Evolutionary conservation across 1,140 invertebrate genomes (phyloP), one percentile per base, ranked within the genome.

Genomic region (Dreissena polymorpha): DNA sequence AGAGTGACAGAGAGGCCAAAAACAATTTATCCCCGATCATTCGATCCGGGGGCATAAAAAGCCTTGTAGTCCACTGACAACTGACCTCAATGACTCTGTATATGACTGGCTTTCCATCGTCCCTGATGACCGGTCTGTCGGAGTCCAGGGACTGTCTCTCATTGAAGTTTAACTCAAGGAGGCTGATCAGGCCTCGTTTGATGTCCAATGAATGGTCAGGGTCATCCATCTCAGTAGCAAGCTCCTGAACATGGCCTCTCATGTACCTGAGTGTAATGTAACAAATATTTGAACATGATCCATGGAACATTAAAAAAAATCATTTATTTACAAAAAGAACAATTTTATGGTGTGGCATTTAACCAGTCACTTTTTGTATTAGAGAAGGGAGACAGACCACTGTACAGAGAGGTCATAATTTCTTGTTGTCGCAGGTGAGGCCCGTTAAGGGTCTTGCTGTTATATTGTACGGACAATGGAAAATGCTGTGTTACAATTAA

Each of bases 151-250:
- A 55, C 16, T 84, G 73, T 29, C 70, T 70, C 29, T 83, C 63
- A 25, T 89, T 64, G n/a, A 92, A 79, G 85, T 92, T 90, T 16
- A 93, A 73, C 75, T 93, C 91, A 12, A 93, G 78, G 55, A 93
- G 70, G 74, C 83, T 84, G 21, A 93, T 76, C 65, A 92, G 68
- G 75, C 86, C 89, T 79, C 87, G 86, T 85, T 93, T 93, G 73
- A 93, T 86, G 86, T 93, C 91, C 29, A 92, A 80, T 12, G 92
- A 92, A 91, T 91, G 93, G n/a, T 86, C 64, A n/a, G 91, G 88
- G 50, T 93, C 92, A 27, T 84, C 75, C 13, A 71, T 57, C 10
- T 73, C 80, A 65, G 87, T 88, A 10, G 81, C 77, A 27, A 93
- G 57, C 23, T 84, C 68, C 8, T 68, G 73, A 7, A 91, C 81